Evolutionary conservation across 2,888 invertebrate genomes (phyloP).

Genomic region (Buathra laborator): DNA sequence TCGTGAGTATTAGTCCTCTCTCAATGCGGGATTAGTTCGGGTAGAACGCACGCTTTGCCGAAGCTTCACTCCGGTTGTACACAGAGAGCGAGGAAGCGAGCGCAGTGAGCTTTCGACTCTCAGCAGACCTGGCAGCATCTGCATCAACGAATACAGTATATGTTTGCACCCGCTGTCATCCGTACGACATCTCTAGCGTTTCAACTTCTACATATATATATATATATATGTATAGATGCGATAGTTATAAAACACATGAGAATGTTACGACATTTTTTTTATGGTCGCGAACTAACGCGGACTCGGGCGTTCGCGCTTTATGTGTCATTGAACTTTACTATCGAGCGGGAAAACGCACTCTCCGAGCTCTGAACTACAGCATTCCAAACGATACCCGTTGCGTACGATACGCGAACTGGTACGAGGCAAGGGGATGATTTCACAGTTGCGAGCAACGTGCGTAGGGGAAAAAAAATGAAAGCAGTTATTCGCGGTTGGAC

Average conservation of each 20-base stretch:
- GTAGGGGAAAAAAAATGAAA: not conserved
- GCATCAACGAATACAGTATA: constrained; percentile 19
- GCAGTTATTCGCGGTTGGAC: constrained; percentile 1
- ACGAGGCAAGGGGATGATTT: constrained; percentile 16
- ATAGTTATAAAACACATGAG: constrained; percentile 17
- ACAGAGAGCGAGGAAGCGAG: no score
- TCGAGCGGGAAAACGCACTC: constrained; percentile 67
- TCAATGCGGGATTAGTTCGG: constrained; percentile 51
- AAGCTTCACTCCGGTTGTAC: constrained; percentile 3
- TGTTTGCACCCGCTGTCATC: constrained; percentile 17
- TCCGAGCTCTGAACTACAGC: constrained; percentile 19
- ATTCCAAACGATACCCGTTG: constrained; percentile 4
- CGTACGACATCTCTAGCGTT: constrained; percentile 4
- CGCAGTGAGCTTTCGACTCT: constrained; percentile 41
- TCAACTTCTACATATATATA: constrained; percentile 33
- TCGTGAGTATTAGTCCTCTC: constrained; percentile 43
- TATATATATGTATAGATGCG: not conserved
- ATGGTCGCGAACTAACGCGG: constrained; percentile 63
- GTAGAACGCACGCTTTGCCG: constrained; percentile 41
- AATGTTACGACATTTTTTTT: constrained; percentile 73
- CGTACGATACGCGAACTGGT: not conserved
- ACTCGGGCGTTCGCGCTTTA: constrained; percentile 59
- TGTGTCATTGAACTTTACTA: constrained; percentile 75
- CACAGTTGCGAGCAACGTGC: constrained; percentile 1
- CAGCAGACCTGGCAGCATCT: not conserved